Evolutionary conservation across 2,113 vertebrate genomes (phyloP), one percentile per base, ranked within the genome.

Genomic region (Brachyistius frenatus): DNA sequence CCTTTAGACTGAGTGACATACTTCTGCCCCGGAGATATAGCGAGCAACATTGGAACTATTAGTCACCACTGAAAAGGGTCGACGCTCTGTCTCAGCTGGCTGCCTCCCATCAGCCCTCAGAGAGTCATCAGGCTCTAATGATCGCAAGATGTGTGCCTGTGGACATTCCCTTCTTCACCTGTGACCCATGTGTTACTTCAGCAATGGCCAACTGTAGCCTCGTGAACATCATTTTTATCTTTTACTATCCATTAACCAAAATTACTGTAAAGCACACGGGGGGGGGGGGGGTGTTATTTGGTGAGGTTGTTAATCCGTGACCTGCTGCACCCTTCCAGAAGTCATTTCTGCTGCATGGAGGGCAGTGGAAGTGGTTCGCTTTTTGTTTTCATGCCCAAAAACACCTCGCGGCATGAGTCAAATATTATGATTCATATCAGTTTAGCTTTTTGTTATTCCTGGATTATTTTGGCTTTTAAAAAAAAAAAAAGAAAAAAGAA

Each of bases 111-210:
- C 2, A 14, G 73, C 57, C 73, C 0, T 0, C 64, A 4, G 83
- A 81, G 76, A 70, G 56, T 70, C 76, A 67, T 88, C 65, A n/a
- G 66, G 15, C 72, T 47, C 57, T 69, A 72, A 85, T 75, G 65
- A 87, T 46, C 39, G 57, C 58, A 6, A 81, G 62, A 53, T n/a
- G 61, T 54, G 57, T 55, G 65, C 33, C 55, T 3, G 65, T 58
- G 64, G 63, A 83, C 53, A 8, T 71, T 7, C 70, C 37, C 52
- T 13, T 53, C 61, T 33, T 84, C 82, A 78, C 73, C 81, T 76
- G 68, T 72, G 60, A 81, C 79, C 73, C 46, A 30, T 23, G 57
- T 44, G 66, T 66, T 33, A 14, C 33, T 46, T 56, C 36, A 46
- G 23, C 49, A 75, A 65, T 13, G 58, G 44, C 35, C 53, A 23